These are phyloP conservation scores for Hypomecis atomaria DNA, from an alignment of 2,888 invertebrate genomes.

Conservation along the genomic window DNA sequence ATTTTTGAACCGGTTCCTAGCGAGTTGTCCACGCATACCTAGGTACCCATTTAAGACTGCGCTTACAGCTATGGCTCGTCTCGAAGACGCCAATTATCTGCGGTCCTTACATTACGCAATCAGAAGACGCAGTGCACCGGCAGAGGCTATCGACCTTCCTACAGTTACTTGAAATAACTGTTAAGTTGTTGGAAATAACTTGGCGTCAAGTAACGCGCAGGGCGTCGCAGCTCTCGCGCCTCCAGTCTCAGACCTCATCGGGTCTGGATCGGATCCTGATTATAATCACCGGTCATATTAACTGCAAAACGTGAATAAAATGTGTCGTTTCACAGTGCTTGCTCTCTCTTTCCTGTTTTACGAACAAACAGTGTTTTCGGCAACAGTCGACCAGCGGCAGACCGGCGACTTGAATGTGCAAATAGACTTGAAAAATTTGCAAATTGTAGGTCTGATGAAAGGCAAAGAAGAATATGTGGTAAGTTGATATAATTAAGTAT, in stretches of 20 bases:
- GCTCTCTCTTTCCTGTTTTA: slow-evolving; percentile 47
- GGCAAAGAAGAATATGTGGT: slow-evolving; percentile 86
- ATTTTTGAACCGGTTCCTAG: no score
- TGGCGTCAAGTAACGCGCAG: slow-evolving; percentile 61
- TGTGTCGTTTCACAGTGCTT: slow-evolving; percentile 50
- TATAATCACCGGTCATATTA: slow-evolving; percentile 1
- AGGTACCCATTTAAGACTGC: not conserved
- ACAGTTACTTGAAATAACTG: slow-evolving; percentile 81
- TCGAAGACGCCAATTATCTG: slow-evolving; percentile 54
- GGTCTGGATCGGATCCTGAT: slow-evolving; percentile 59
- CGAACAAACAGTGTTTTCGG: slow-evolving; percentile 51
- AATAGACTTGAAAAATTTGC: slow-evolving; percentile 90
- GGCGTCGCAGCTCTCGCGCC: slow-evolving; percentile 50
- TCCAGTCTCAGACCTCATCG: slow-evolving; percentile 63
- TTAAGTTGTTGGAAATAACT: slow-evolving; percentile 82
- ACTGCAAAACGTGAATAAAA: slow-evolving; percentile 35
- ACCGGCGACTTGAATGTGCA: slow-evolving; percentile 92
- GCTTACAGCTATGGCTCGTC: not conserved
- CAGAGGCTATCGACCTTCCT: slow-evolving; percentile 82
- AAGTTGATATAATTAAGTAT: slow-evolving; percentile 39
- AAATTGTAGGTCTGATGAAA: slow-evolving; percentile 88
- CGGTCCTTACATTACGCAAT: slow-evolving; percentile 75
- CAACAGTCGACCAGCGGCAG: slow-evolving; percentile 88
- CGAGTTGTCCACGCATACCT: no score
- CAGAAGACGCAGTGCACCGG: slow-evolving; percentile 68